Conservation (phyloP, 2,888 invertebrate genomes). For the Teleiodes luculella region DNA sequence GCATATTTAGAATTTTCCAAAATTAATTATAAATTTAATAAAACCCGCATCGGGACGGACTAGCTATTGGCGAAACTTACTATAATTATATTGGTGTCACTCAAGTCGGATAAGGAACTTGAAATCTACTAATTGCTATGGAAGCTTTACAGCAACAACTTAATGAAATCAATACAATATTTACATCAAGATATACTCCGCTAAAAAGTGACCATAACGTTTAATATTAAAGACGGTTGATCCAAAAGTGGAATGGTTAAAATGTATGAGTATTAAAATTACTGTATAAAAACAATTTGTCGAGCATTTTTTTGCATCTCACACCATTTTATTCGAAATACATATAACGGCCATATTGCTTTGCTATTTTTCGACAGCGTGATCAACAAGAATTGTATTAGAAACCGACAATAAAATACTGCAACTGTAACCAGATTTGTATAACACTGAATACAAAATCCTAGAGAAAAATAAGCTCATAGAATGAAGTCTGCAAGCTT, state of each 20-base stretch:
- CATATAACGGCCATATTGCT: not conserved
- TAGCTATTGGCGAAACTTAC: conserved; percentile 53
- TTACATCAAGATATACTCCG: conserved; percentile 5
- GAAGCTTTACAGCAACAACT: conserved; percentile 22
- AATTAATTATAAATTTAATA: not conserved
- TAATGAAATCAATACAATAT: conserved; percentile 13
- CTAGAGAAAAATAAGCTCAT: conserved; percentile 69
- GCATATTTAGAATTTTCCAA: not conserved
- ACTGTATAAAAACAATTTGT: conserved; percentile 53
- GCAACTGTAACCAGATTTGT: conserved; percentile 15
- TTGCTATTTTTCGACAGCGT: not conserved
- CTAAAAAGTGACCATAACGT: conserved; percentile 7
- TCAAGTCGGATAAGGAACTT: not conserved
- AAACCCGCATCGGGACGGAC: conserved; percentile 64
- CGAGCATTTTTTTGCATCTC: not conserved
- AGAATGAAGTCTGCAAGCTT: conserved; percentile 52
- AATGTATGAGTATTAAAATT: conserved; percentile 65
- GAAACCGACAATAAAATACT: conserved; percentile 12
- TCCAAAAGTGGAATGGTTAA: conserved; percentile 60
- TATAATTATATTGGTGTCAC: conserved; percentile 53
- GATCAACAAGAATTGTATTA: conserved; percentile 1
- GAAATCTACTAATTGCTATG: not conserved
- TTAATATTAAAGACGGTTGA: conserved; percentile 25
- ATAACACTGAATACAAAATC: conserved; percentile 27
- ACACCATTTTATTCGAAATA: not conserved